Base-by-base conservation (phyloP, 35 echinoderm and acorn worm genomes). In the Holothuria glaberrima region DNA sequence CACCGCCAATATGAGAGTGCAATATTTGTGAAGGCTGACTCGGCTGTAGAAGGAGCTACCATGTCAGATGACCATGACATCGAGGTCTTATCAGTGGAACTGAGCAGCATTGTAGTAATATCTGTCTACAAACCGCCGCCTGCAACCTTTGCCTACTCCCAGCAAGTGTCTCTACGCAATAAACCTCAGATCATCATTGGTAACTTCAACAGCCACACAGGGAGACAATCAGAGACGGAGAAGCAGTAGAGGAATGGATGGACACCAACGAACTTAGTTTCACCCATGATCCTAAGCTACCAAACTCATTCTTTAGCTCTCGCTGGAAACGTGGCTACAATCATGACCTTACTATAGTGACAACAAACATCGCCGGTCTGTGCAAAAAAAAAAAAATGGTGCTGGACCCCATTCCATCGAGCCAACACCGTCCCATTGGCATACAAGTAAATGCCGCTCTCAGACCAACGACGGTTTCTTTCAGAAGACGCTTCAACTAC, bases 201-300 rank as follows among this genome's bases (percentile, higher is more conserved):
- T 48, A 52, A 90, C 58, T 90, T 90, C 75, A 90, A 85, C 38
- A 66, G 58, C 52, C 62, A 75, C 52, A 79, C 88, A 16, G 14
- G 17, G 69, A 59, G 59, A 61, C 34, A 0, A 79, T 60, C 57
- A 72, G 75, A 32, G 67, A 72, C 75, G 87, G 87, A 7, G 66
- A 73, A 20, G 30, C 45, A 27, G 38, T 74, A 56, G 68, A 52
- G 66, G 82, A 57, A 24, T 73, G 26, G 83, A 66, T 62, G 5
- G 66, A 84, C 21, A 88, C 25, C 14, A 90, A 91, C 30, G 64
- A 86, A 45, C 80, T 86, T 59, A 52, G 64, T 63, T 48, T 91
- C 17, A 91, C 86, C 30, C 80, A 86, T 91, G 65, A 86, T 59
- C 48, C 90, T 30, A 91, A 91, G 60, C 89, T 91, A 59, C 89